Evolutionary conservation across 2,888 invertebrate genomes (phyloP).

Genomic region (Meandrusa payeni): DNA sequence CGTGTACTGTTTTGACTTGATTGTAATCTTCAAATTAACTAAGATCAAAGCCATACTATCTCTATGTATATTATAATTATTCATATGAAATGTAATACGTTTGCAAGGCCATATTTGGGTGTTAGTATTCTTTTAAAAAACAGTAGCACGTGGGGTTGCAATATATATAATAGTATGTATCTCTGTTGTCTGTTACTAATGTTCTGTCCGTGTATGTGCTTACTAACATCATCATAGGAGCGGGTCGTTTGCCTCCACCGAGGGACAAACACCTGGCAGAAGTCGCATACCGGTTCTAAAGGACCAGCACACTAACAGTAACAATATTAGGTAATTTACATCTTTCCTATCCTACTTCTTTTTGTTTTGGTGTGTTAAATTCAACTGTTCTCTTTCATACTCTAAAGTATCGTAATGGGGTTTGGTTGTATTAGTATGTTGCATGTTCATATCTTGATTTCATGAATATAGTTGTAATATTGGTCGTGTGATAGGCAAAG

Average conservation of each 20-base stretch:
- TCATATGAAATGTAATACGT: too few relatives aligned
- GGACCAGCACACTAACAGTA: slow-evolving; percentile 76
- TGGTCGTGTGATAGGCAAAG: slow-evolving; percentile 78
- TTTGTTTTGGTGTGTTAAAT: neutral
- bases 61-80: too few relatives aligned
- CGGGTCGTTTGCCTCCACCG: slow-evolving; percentile 75
- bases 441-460: slow-evolving; percentile 25
- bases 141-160: slow-evolving; percentile 50
- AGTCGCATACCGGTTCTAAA: slow-evolving; percentile 76
- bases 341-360: slow-evolving; percentile 21
- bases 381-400: neutral
- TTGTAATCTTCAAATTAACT: too few relatives aligned
- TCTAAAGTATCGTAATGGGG: slow-evolving; percentile 5
- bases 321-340: slow-evolving; percentile 66
- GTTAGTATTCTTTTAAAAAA: neutral
- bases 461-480: slow-evolving; percentile 21
- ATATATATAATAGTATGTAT: slow-evolving; percentile 34
- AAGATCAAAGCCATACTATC: too few relatives aligned
- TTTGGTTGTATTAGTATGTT: slow-evolving; percentile 17
- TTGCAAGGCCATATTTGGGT: too few relatives aligned
- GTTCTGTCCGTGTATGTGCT: slow-evolving; percentile 64
- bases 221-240: slow-evolving; percentile 74
- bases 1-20: slow-evolving; percentile 39
- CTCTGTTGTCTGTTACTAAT: slow-evolving; percentile 61
- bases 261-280: slow-evolving; percentile 73